Evolutionary conservation across 2,888 invertebrate species (phyloP).

Genomic region (Allygus modestus): DNA sequence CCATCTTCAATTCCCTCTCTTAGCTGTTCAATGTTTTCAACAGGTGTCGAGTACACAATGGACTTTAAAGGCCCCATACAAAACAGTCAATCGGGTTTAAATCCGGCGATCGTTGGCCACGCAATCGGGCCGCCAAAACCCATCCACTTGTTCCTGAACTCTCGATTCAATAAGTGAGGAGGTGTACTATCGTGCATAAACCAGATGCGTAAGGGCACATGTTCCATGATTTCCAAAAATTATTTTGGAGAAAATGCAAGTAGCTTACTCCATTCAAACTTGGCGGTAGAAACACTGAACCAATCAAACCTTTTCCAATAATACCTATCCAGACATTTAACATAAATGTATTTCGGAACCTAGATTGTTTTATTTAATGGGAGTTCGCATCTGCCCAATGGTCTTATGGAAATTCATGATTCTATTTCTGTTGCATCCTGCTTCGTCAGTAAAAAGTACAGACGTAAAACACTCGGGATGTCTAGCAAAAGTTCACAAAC

Average conservation of each 20-base stretch:
- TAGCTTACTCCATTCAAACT: conserved; percentile 33
- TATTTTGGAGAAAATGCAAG: conserved; percentile 47
- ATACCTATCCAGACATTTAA: conserved; percentile 32
- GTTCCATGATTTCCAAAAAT: conserved; percentile 19
- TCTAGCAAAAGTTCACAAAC: conserved; percentile 29
- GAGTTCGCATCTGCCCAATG: not conserved
- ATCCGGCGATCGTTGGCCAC: not conserved
- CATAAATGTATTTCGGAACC: not conserved
- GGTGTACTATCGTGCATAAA: conserved; percentile 48
- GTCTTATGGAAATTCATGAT: conserved; percentile 32
- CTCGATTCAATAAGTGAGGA: conserved; percentile 1
- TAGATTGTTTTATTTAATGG: not conserved
- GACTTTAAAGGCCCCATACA: not conserved
- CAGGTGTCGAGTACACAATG: conserved; percentile 26
- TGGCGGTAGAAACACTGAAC: conserved; percentile 38
- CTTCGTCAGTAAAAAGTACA: conserved; percentile 48
- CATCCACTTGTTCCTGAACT: conserved; percentile 38
- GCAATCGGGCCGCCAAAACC: conserved; percentile 36
- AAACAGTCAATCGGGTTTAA: not conserved
- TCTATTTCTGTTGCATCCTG: conserved; percentile 34
- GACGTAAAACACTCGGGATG: conserved; percentile 13
- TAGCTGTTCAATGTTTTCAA: conserved; percentile 19
- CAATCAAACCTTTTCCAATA: conserved; percentile 48
- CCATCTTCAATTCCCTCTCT: conserved; percentile 38
- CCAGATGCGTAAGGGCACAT: conserved; percentile 37